Conservation (phyloP, 2,797 vertebrate species). For the Gouania willdenowi region DNA sequence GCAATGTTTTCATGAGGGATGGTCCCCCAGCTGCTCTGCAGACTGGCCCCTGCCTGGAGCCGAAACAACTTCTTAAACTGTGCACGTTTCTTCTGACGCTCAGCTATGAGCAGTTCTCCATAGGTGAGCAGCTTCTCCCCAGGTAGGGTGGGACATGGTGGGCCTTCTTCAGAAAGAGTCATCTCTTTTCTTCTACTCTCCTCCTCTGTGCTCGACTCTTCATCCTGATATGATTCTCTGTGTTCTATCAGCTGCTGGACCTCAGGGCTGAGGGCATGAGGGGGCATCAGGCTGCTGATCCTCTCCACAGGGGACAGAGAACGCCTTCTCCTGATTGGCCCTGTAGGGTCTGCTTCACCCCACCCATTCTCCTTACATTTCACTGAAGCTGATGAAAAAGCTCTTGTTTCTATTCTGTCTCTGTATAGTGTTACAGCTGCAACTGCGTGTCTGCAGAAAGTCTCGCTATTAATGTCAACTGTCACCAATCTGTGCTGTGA, state of each 20-base stretch:
- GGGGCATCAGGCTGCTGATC: conserved; percentile 72
- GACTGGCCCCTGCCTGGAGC: conserved; percentile 44
- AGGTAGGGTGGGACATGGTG: conserved; percentile 6
- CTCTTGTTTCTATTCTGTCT: conserved; percentile 1
- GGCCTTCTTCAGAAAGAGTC: background rate
- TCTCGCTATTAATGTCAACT: conserved; percentile 6
- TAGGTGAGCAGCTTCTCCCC: conserved; percentile 59
- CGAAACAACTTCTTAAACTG: conserved; percentile 78
- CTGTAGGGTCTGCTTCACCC: conserved; percentile 3
- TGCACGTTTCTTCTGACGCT: conserved; percentile 44
- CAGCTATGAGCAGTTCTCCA: conserved; percentile 80
- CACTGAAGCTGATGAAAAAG: conserved; percentile 34
- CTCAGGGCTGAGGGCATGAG: conserved; percentile 66
- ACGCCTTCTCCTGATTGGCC: conserved; percentile 31
- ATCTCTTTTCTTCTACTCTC: no score
- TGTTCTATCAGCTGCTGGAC: conserved; percentile 63
- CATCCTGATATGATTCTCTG: background rate
- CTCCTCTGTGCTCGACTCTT: no score
- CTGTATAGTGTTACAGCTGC: background rate
- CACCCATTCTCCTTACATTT: conserved; percentile 24
- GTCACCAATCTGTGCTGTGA: conserved; percentile 37
- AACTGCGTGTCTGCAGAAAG: conserved; percentile 3
- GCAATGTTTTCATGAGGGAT: conserved; percentile 72
- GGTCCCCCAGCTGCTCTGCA: conserved; percentile 70
- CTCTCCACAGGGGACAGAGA: conserved; percentile 79